Conservation (phyloP, 2,888 invertebrate genomes). For the Lathronympha strigana region DNA sequence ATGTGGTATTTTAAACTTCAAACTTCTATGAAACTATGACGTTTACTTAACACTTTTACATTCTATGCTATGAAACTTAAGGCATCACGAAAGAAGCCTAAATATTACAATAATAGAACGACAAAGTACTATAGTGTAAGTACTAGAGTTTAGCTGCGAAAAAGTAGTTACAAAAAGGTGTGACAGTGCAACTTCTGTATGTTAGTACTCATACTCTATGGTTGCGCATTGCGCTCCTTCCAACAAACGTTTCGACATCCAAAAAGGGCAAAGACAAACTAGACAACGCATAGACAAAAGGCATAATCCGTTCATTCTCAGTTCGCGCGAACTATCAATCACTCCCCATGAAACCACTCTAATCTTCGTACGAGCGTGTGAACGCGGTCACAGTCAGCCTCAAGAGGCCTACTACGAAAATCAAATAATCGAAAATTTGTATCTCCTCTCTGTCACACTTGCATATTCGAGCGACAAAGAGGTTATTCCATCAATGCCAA, state of each 20-base stretch:
- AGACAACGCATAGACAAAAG: constrained; percentile 59
- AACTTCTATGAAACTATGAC: too few relatives aligned
- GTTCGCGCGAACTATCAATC: constrained; percentile 75
- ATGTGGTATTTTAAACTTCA: too few relatives aligned
- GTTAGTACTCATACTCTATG: background rate
- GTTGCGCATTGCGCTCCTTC: too few relatives aligned
- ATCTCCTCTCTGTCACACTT: too few relatives aligned
- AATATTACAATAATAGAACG: too few relatives aligned
- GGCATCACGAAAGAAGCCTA: too few relatives aligned
- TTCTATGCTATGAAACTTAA: too few relatives aligned
- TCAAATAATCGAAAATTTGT: too few relatives aligned
- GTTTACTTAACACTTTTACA: too few relatives aligned
- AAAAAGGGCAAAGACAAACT: constrained; percentile 48
- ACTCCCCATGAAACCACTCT: constrained; percentile 68
- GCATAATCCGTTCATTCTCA: constrained; percentile 64
- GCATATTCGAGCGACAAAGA: too few relatives aligned
- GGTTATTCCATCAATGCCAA: too few relatives aligned
- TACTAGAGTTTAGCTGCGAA: background rate
- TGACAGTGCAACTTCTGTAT: background rate
- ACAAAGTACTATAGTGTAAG: too few relatives aligned
- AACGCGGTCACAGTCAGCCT: constrained; percentile 71
- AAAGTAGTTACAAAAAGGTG: background rate
- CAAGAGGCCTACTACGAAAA: constrained; percentile 66
- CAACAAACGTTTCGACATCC: constrained; percentile 32
- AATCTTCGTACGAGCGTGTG: constrained; percentile 74